Conservation (phyloP, 2,888 invertebrate genomes). For the Tholera decimalis region DNA sequence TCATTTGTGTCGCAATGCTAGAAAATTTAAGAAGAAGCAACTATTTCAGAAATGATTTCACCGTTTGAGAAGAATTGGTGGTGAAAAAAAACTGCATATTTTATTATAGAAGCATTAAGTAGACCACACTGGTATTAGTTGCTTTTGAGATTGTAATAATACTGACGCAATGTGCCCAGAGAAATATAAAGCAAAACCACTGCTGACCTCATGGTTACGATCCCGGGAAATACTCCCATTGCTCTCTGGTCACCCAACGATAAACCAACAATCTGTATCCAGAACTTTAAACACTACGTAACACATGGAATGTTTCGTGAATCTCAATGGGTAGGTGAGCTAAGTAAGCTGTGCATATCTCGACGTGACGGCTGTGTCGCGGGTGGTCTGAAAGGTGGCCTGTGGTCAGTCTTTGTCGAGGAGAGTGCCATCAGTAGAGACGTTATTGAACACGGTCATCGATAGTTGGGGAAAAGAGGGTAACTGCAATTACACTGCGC, state of each 20-base stretch:
- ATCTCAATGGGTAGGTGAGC: constrained; percentile 73
- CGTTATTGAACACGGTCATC: constrained; percentile 35
- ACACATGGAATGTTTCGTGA: constrained; percentile 75
- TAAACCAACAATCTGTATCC: constrained; percentile 44
- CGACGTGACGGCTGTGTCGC: constrained; percentile 50
- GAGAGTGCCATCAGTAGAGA: constrained; percentile 57
- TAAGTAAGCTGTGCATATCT: constrained; percentile 50
- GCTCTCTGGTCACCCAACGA: constrained; percentile 45
- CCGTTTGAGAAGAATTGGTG: constrained; percentile 12
- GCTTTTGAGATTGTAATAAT: constrained; percentile 71
- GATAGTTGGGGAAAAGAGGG: constrained; percentile 35
- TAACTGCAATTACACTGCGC: background rate
- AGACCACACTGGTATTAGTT: constrained; percentile 57
- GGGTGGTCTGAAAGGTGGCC: constrained; percentile 49
- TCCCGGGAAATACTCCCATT: constrained; percentile 27
- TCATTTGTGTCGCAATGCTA: constrained; percentile 56
- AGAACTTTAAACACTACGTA: constrained; percentile 62
- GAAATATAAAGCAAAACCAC: constrained; percentile 36
- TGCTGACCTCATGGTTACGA: constrained; percentile 37
- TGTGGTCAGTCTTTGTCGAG: constrained; percentile 70
- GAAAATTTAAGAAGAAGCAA: constrained; percentile 39
- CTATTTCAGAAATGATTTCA: constrained; percentile 19
- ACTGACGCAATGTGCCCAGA: constrained; percentile 65
- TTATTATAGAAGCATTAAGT: constrained; percentile 33
- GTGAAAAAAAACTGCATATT: constrained; percentile 15